These are phyloP conservation scores for Sipha flava DNA, from an alignment of 1,140 invertebrate species.

Conservation along the genomic window DNA sequence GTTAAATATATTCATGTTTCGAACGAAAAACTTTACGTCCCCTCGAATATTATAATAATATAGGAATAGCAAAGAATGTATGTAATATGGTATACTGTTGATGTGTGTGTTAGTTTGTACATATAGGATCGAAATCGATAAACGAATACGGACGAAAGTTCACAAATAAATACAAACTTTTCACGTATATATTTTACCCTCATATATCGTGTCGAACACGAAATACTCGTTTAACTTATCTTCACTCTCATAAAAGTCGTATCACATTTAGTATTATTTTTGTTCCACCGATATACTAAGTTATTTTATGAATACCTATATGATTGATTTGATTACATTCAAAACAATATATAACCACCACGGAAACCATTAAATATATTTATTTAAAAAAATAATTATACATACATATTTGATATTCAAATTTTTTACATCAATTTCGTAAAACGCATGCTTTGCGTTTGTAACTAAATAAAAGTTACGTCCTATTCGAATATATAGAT, in stretches of 20 bases:
- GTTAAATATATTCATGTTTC: neutral
- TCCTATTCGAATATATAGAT: too few species aligned
- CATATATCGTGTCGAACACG: neutral
- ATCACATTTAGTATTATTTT: neutral
- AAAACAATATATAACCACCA: too few species aligned
- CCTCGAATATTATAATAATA: constrained; percentile 1
- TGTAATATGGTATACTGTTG: neutral
- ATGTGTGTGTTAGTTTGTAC: neutral
- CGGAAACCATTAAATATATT: too few species aligned
- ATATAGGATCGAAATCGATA: constrained; percentile 24
- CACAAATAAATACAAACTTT: constrained; percentile 30
- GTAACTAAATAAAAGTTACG: too few species aligned
- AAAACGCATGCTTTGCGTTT: too few species aligned
- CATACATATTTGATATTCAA: too few species aligned
- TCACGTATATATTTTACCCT: neutral
- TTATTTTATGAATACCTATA: neutral
- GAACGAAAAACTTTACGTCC: neutral
- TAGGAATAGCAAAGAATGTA: neutral
- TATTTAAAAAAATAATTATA: too few species aligned
- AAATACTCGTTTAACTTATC: constrained; percentile 29
- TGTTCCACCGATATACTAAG: neutral
- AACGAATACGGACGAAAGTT: constrained; percentile 17
- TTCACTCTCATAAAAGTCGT: constrained; percentile 11
- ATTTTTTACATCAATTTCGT: too few species aligned
- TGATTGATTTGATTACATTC: too few species aligned